These are phyloP conservation scores for Phaenicophaeus curvirostris DNA, from an alignment of 2,797 vertebrate genomes.

Conservation along the genomic window DNA sequence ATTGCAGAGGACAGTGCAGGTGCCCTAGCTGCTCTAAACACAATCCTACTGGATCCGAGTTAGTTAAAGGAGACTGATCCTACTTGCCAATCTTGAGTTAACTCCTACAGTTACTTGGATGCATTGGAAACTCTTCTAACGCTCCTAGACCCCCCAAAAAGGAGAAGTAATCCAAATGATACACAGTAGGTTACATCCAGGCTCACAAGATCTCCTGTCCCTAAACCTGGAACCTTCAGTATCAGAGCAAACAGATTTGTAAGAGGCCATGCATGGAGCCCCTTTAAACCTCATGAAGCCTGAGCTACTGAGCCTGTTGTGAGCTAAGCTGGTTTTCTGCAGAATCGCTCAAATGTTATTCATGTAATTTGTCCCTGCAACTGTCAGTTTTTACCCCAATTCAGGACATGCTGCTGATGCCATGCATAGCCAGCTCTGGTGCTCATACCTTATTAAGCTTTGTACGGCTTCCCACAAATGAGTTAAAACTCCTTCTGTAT, in stretches of 20 bases:
- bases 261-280: neutral
- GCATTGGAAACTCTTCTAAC: neutral
- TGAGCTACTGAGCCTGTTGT: neutral
- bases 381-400: neutral
- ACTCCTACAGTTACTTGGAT: neutral
- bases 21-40: neutral
- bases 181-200: neutral
- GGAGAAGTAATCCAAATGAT: neutral
- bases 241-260: rapidly evolving
- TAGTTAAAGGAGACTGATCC: neutral
- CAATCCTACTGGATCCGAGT: neutral
- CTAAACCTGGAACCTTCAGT: neutral
- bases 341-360: neutral
- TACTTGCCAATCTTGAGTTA: neutral
- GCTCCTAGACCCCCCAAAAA: neutral
- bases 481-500: neutral
- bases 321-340: neutral
- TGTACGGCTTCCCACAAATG: neutral
- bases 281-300: neutral
- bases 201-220: neutral
- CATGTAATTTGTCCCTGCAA: rapidly evolving
- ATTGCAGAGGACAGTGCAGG: neutral
- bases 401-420: neutral
- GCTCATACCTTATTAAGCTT: neutral
- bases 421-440: neutral